Base-by-base conservation (phyloP, 2,888 invertebrate species). In the Tenthredo scrophulariae region DNA sequence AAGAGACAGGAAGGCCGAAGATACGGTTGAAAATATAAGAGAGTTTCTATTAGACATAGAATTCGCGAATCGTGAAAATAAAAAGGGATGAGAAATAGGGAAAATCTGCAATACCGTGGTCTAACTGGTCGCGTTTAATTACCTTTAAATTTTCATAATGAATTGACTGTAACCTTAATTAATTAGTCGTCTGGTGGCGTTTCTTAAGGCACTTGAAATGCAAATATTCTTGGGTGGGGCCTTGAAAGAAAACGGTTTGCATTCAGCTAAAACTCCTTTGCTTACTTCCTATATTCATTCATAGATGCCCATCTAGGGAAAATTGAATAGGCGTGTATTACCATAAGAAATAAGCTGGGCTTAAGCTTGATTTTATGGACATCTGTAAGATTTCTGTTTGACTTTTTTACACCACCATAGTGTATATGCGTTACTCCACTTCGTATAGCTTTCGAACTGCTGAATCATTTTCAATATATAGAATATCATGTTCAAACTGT, bases 151-250 rank as follows among this genome's bases (percentile, higher is more conserved):
- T 75, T 75, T 70, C 62, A 72, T 37, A 70, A 54, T 58, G 86
- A 89, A 87, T 88, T 86, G 88, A 89, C 87, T 87, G 87, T 86
- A 87, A 88, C 86, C 87, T 86, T 88, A 87, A 89, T 90, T 87
- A 87, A 86, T 88, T 88, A 86, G 85, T 86, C 88, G 88, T 89
- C 88, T 86, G 86, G 86, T 87, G 86, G 86, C 88, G 87, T 90
- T 86, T 89, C 87, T 89, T 90, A 91, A 91, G 91, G 91, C 91
- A 91, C 91, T 91, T 91, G 90, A 91, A 91, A 91, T 91, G 90
- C 91, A 90, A 91, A 91, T 91, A 88, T 87, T 87, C 86, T 86
- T 88, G 87, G 89, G 88, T 88, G 87, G 86, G 88, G 87, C 87
- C 79, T 86, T 87, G 84, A 86, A 88, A 89, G 88, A 88, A 88